Evolutionary conservation across 2,113 vertebrate genomes (phyloP).

Genomic region (Alectura lathami): DNA sequence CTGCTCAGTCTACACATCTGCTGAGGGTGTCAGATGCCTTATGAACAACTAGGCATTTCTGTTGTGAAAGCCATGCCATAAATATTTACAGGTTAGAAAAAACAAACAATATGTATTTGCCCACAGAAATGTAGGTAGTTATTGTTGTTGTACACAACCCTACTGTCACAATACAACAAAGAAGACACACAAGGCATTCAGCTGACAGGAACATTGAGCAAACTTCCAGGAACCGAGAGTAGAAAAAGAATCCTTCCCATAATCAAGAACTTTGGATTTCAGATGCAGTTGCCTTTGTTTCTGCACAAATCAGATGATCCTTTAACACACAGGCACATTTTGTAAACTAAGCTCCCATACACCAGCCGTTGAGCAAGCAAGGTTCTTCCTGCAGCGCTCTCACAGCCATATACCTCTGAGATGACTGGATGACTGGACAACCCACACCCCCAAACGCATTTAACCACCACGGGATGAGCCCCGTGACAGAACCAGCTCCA

Average conservation of each 20-base stretch:
- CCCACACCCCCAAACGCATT: accelerated
- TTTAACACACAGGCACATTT: accelerated
- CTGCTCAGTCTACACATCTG: accelerated
- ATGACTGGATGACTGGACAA: neutral
- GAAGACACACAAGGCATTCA: accelerated
- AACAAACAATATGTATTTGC: neutral
- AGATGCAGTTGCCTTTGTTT: accelerated
- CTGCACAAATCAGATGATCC: neutral
- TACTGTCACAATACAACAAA: neutral
- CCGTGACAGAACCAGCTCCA: accelerated
- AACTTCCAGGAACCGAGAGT: neutral
- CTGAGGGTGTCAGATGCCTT: accelerated
- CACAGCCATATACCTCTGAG: accelerated
- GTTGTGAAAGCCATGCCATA: neutral
- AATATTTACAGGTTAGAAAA: neutral
- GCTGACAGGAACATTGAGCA: neutral
- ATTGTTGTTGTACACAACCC: accelerated
- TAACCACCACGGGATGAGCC: accelerated
- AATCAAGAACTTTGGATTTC: neutral
- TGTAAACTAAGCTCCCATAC: accelerated
- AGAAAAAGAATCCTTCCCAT: accelerated
- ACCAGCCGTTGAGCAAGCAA: accelerated
- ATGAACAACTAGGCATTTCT: accelerated
- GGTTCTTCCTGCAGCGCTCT: accelerated
- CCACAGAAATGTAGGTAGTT: accelerated